Evolutionary conservation across 2,888 invertebrate species (phyloP).

Genomic region (Laothoe populi): DNA sequence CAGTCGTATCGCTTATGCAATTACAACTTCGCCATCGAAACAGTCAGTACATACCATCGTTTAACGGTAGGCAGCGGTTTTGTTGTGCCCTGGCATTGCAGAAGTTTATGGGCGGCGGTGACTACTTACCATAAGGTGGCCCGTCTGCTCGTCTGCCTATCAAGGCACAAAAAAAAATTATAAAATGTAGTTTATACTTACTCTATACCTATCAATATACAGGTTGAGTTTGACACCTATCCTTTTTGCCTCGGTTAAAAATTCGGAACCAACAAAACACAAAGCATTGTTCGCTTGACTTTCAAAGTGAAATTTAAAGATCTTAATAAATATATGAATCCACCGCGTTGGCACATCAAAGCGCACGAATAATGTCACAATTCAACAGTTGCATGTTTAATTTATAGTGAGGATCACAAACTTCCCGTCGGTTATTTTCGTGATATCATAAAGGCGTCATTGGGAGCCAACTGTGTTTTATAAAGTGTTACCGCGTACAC

Average conservation of each 20-base stretch:
- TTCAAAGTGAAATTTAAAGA: not conserved
- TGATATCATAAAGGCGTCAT: slow-evolving; percentile 59
- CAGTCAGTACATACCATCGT: too few relatives aligned
- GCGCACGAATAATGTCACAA: slow-evolving; percentile 53
- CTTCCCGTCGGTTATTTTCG: slow-evolving; percentile 65
- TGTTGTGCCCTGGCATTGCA: too few relatives aligned
- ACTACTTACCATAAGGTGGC: too few relatives aligned
- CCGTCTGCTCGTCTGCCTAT: too few relatives aligned
- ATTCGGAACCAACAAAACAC: not conserved
- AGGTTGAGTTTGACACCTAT: too few relatives aligned
- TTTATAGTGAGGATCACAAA: slow-evolving; percentile 59
- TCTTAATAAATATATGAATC: slow-evolving; percentile 22
- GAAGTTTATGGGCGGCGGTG: too few relatives aligned
- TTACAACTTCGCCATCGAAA: too few relatives aligned
- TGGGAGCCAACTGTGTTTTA: slow-evolving; percentile 53
- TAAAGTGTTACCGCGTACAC: slow-evolving; percentile 29
- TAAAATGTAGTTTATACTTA: too few relatives aligned
- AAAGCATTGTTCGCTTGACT: slow-evolving; percentile 5
- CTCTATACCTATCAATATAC: too few relatives aligned
- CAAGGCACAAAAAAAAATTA: too few relatives aligned
- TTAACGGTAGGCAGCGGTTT: too few relatives aligned
- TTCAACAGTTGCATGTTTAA: slow-evolving; percentile 58
- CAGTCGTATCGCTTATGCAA: too few relatives aligned
- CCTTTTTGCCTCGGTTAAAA: not conserved
- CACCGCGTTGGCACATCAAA: slow-evolving; percentile 42